Base-by-base conservation (phyloP, 2,888 invertebrate species). In the Aphodius granarius region DNA sequence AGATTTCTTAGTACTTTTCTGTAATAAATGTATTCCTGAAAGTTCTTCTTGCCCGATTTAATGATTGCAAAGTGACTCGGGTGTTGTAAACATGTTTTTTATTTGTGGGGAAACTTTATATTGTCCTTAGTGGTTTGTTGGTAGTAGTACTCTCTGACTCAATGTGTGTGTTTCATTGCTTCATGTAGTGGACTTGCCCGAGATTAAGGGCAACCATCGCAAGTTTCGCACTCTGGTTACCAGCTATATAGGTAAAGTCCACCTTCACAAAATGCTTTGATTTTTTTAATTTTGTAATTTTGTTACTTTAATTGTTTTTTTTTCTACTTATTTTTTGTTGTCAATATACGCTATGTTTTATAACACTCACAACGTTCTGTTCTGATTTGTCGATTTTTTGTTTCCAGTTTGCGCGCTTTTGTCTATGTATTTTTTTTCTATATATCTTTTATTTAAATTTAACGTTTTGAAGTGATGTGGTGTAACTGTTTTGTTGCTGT, bases 171-270 rank as follows among this genome's bases (percentile, higher is more conserved):
- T 86, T 86, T 85, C 82, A 87, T 86, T 85, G 87, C 87, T 87
- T 87, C 86, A 73, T 80, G 88, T 87, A 98, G 98, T 97, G 96
- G 97, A 98, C 93, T 94, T 97, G 90, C 97, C 97, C 89, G 97
- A 97, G 93, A 95, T 97, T 91, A 97, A 97, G 91, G 97, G 97
- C 89, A 97, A 97, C 90, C 97, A 97, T 92, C 95, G 96, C 93
- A 98, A 98, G 93, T 99, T 99, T 95, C 94, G 98, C 91, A 98
- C 97, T 89, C 94, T 98, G 92, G 98, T 98, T 91, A 96, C 97
- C 92, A 97, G 97, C 91, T 97, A 97, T 89, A 96, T 98, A 96
- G 98, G 98, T 98, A 97, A 92, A 85, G 84, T 84, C 77, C 76
- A 73, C 76, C 72, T 72, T 76, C 73, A 74, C 76, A 74, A 68